phyloP scores from a whole-genome alignment of 1,140 invertebrate species.

The Trissolcus basalis region DNA sequence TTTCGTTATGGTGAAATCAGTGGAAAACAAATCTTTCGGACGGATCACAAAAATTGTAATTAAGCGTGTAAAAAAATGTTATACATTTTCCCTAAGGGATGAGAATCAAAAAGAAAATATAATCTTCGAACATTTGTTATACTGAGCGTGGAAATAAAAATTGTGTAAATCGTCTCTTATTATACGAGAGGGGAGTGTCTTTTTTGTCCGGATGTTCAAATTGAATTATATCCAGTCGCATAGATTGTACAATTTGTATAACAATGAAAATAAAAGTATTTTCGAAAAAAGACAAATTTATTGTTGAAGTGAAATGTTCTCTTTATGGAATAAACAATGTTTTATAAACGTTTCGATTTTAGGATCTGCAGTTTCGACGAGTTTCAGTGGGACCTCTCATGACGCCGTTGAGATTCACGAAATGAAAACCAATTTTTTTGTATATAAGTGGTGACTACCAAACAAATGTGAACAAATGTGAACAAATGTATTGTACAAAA shows the following conservation, averaged over 20 bases:
- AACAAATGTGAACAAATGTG: conserved; percentile 15
- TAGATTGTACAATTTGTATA: conserved; percentile 41
- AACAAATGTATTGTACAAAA: conserved; percentile 30
- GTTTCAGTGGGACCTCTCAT: conserved; percentile 6
- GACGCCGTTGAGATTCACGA: conserved; percentile 6
- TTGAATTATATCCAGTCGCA: conserved; percentile 40
- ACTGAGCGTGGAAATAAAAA: not conserved
- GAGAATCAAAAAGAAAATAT: not conserved
- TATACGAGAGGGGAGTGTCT: conserved; percentile 13
- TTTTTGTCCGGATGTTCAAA: conserved; percentile 38
- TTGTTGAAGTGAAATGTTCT: conserved; percentile 7
- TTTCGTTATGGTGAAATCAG: not conserved
- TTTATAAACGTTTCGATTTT: conserved; percentile 20
- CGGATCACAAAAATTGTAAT: conserved; percentile 3
- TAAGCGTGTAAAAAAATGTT: not conserved
- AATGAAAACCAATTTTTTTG: conserved; percentile 6
- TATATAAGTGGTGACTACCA: too few relatives aligned
- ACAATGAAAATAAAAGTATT: conserved; percentile 42
- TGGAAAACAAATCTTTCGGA: conserved; percentile 5
- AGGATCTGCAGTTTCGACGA: conserved; percentile 10
- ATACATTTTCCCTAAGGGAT: not conserved
- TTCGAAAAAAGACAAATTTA: conserved; percentile 15
- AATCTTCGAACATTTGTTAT: conserved; percentile 1
- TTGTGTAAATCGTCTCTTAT: conserved; percentile 11
- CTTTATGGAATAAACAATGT: conserved; percentile 1